Evolutionary conservation across 2,797 vertebrate species (phyloP), one percentile per base, ranked within the genome.

Genomic region (Yasuhikotakia modesta): DNA sequence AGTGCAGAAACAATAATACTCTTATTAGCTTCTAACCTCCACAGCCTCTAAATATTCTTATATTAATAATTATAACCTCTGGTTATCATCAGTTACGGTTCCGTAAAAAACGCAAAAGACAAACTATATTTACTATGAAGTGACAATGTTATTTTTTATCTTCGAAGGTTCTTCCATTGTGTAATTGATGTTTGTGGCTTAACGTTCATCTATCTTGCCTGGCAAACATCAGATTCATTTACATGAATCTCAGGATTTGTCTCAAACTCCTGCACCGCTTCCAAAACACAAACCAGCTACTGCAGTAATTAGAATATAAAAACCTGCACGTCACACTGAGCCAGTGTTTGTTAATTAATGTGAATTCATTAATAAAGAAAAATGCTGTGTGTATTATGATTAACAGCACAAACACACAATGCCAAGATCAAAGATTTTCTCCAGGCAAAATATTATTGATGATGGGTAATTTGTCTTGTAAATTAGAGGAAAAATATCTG

Each of bases 381-480:
- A 39, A 63, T 19, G 21, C 46, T 63, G 27, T 39, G n/a, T 30
- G 32, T 19, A 55, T 66, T 75, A 65, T 72, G 27, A 81, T 78
- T 81, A 76, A 78, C 48, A 67, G 45, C 45, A 53, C 58, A 58
- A 35, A n/a, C n/a, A 63, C 50, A 64, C 65, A 67, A 60, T 57
- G 53, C 57, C 45, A 24, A 70, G 30, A 66, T 78, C 65, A 73
- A 73, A 78, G 52, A 78, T 67, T 75, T 43, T 70, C 30, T 78
- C 50, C 8, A 67, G 58, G 74, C 65, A 74, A 80, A 80, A 80
- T 80, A 78, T 80, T 80, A 78, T 70, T 77, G 78, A 80, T 66
- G 74, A 78, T 70, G 70, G 66, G 70, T 73, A 73, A 78, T 83
- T 80, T 71, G 69, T 79, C 69, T 83, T 83, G 71, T 80, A 80